Percentiles rank a stretch among this genome's conserved stretches.
These are phyloP conservation scores for Neoarius graeffei DNA, from an alignment of 2,113 vertebrate genomes.

Conservation along the genomic window DNA sequence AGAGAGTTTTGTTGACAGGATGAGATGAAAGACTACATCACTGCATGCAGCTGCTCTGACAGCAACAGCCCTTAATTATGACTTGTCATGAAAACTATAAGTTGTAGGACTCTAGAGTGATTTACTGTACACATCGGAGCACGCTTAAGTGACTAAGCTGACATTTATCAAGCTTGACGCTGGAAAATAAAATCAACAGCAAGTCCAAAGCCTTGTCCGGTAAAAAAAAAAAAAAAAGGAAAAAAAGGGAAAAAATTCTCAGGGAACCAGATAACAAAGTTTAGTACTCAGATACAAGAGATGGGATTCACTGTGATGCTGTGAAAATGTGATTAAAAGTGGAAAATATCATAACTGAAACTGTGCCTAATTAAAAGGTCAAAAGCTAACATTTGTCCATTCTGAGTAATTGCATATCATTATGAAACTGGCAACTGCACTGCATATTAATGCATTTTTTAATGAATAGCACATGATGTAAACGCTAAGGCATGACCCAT, in stretches of 20 bases:
- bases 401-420: slow-evolving; percentile 12
- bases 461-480: slow-evolving; percentile 22
- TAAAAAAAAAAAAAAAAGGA: not conserved
- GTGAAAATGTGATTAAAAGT: not conserved
- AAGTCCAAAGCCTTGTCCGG: not conserved
- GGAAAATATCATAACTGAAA: slow-evolving; percentile 5
- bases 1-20: slow-evolving; percentile 6
- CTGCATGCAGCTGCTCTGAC: slow-evolving; percentile 18
- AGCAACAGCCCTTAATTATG: slow-evolving; percentile 36
- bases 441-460: not conserved
- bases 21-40: slow-evolving; percentile 33
- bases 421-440: not conserved
- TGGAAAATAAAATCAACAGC: slow-evolving; percentile 14
- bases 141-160: slow-evolving; percentile 2
- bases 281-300: not conserved
- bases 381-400: slow-evolving; percentile 5
- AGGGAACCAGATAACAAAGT: not conserved
- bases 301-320: not conserved
- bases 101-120: not conserved
- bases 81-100: slow-evolving; percentile 37
- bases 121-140: slow-evolving; percentile 5
- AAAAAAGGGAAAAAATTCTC: not conserved
- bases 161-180: slow-evolving; percentile 16
- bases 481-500: not conserved
- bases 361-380: slow-evolving; percentile 9